Evolutionary conservation across 2,113 vertebrate genomes (phyloP).

Genomic region (Muntiacus reevesi): DNA sequence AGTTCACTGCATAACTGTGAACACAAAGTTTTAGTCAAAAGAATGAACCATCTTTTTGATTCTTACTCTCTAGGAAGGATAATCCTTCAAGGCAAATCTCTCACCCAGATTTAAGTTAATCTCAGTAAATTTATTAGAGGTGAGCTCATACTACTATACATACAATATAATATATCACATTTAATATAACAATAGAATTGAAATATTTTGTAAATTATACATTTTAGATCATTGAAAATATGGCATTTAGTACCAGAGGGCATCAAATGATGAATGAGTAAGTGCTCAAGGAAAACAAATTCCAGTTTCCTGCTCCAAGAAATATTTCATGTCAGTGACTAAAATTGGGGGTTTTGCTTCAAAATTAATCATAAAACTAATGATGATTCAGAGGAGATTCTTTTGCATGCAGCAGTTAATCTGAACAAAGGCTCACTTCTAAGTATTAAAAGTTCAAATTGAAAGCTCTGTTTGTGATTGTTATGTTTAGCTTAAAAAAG

Average conservation of each 20-base stretch:
- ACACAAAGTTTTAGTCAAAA: not conserved
- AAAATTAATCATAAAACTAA: constrained; percentile 32
- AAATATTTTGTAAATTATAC: constrained; percentile 3
- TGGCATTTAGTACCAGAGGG: not conserved
- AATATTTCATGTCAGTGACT: constrained; percentile 31
- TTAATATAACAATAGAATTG: not conserved
- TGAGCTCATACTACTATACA: not conserved
- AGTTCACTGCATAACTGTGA: not conserved
- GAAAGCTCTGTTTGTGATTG: constrained; percentile 14
- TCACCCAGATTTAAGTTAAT: not conserved
- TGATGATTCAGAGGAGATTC: not conserved
- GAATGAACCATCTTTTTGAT: not conserved
- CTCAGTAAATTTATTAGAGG: not conserved
- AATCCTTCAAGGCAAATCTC: not conserved
- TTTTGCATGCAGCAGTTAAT: not conserved
- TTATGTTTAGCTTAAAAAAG: constrained; percentile 37
- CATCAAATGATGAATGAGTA: not conserved
- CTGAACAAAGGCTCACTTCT: constrained; percentile 21
- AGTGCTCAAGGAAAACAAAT: constrained; percentile 19
- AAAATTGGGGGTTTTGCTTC: not conserved
- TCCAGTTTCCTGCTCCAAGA: not conserved
- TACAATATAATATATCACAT: not conserved
- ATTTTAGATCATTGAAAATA: constrained; percentile 31
- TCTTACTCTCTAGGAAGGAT: not conserved
- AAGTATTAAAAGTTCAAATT: constrained; percentile 36